These are phyloP conservation scores for Cercopithecus mona DNA, from an alignment of 2,113 vertebrate species.

Conservation along the genomic window DNA sequence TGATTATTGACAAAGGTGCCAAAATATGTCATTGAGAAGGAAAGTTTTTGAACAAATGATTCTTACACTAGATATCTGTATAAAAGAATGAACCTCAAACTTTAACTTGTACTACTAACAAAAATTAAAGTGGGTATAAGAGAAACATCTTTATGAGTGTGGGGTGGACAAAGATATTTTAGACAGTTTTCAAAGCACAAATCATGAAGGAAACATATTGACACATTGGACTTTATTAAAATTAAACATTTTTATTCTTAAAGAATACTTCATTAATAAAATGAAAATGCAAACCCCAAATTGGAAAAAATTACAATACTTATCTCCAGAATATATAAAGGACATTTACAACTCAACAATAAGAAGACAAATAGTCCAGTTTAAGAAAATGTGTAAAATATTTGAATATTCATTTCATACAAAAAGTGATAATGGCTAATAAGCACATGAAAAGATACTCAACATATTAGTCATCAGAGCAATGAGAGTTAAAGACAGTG, in stretches of 20 bases:
- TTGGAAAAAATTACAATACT: background rate
- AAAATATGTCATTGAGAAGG: background rate
- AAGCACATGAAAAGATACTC: background rate
- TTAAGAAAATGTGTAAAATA: background rate
- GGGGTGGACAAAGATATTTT: background rate
- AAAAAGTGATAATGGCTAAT: background rate
- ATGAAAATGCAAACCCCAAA: background rate
- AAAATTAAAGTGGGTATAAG: background rate
- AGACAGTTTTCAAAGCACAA: background rate
- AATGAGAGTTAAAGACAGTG: background rate
- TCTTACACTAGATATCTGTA: background rate
- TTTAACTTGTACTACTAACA: background rate
- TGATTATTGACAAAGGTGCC: background rate
- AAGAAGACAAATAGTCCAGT: background rate
- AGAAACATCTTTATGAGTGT: background rate
- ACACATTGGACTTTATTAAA: background rate
- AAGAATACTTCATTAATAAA: background rate
- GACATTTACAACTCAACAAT: background rate
- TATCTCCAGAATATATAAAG: background rate
- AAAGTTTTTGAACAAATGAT: background rate
- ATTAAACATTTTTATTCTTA: background rate
- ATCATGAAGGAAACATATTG: background rate
- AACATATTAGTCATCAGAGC: background rate
- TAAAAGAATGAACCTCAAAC: background rate
- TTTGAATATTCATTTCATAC: background rate